Evolutionary conservation across 2,888 invertebrate genomes (phyloP).

Genomic region (Perithous albicinctus): DNA sequence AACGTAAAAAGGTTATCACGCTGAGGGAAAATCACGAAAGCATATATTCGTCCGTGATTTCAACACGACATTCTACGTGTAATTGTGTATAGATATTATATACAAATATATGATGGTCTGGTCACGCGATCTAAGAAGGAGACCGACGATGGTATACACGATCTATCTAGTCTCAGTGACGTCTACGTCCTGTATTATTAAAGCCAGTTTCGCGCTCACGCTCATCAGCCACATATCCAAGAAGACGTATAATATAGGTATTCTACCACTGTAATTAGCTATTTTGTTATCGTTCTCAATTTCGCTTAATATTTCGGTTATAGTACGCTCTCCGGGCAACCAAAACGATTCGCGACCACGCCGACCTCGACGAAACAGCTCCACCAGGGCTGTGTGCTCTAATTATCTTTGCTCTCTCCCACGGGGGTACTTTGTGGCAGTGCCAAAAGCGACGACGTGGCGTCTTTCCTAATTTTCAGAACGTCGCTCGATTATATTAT

Average conservation of each 20-base stretch:
- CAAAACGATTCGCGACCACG: conserved; percentile 40
- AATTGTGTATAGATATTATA: conserved; percentile 1
- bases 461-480: conserved; percentile 75
- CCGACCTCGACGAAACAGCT: conserved; percentile 48
- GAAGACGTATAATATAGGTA: not conserved
- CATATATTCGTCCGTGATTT: conserved; percentile 14
- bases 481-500: conserved; percentile 77
- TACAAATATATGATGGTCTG: not conserved
- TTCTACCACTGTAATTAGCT: not conserved
- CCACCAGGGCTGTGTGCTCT: conserved; percentile 69
- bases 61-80: not conserved
- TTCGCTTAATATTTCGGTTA: conserved; percentile 52
- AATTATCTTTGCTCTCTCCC: conserved; percentile 75
- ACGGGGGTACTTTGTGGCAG: conserved; percentile 59
- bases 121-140: conserved; percentile 31
- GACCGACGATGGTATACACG: conserved; percentile 6
- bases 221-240: not conserved
- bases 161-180: conserved; percentile 28
- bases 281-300: conserved; percentile 16
- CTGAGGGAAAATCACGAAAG: conserved; percentile 12
- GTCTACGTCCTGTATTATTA: conserved; percentile 24
- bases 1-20: conserved; percentile 12
- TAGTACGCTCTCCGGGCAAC: conserved; percentile 46
- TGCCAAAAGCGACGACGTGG: conserved; percentile 73
- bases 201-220: not conserved